Evolutionary conservation across 2,888 invertebrate genomes (phyloP), one percentile per base, ranked within the genome.

Genomic region (Chirona hameri): DNA sequence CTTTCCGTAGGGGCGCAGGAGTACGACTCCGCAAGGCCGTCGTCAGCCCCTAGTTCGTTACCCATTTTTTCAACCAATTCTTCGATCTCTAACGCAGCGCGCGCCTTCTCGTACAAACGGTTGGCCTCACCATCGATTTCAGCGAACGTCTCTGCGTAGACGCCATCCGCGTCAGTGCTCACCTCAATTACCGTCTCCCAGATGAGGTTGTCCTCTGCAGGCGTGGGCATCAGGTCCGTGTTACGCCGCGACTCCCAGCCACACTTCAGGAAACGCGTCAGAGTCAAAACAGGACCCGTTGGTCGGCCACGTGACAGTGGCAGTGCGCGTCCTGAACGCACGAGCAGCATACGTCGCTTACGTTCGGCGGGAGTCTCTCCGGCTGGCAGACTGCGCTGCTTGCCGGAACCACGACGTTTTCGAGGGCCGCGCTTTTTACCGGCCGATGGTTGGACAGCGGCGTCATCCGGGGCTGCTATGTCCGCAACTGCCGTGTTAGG

Each of bases 141-240:
- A 1, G 18, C 46, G 24, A 76, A 76, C 21, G 46, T 24, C 7
- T 24, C 46, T 3, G 10, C 24, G 46, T 76, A 76, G 46, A 46
- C 46, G n/a, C 76, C 76, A 39, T 76, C 76, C 5, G 18, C 27
- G 24, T 76, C 76, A 39, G 76, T 76, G 24, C 76, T 76, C 24
- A 76, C 76, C 46, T 76, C 76, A 15, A 76, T 39, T 18, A 76
- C 39, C 24, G 76, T 76, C 46, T 76, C 76, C 76, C 76, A 76
- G 24, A 46, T 24, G 27, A 46, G 39, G 1, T 9, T 4, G 24
- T 76, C 39, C 76, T 76, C 76, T 7, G 39, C 76, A 18, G 27
- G 24, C 3, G 76, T 76, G 9, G 24, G 76, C 46, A 24, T 14
- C 39, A 46, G 7, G 46, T 76, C 24, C 10, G 7, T 15, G 39